Evolutionary conservation across 2,888 invertebrate genomes (phyloP).

Genomic region (Diaperis boleti): DNA sequence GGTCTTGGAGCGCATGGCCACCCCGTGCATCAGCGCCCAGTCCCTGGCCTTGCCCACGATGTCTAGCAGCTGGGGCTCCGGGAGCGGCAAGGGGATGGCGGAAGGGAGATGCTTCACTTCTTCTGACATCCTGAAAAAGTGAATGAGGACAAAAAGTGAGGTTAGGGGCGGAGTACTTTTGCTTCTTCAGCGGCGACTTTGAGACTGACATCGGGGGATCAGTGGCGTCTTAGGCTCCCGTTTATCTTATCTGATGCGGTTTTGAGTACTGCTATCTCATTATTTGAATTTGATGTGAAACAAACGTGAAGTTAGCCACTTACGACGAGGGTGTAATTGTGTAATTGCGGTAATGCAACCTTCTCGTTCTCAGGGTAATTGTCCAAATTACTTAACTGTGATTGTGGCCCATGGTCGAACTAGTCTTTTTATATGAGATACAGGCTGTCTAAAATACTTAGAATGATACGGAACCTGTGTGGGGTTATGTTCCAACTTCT

Average conservation of each 20-base stretch:
- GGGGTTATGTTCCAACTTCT: too few relatives aligned
- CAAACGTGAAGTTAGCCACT: conserved; percentile 14
- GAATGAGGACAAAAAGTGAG: neutral
- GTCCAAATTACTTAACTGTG: too few relatives aligned
- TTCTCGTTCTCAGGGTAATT: too few relatives aligned
- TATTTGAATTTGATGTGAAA: conserved; percentile 6
- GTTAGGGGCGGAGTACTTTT: neutral
- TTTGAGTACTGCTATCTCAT: neutral
- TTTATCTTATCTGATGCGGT: conserved; percentile 23
- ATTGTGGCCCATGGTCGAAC: too few relatives aligned
- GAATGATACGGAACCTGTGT: too few relatives aligned
- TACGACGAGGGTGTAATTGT: too few relatives aligned
- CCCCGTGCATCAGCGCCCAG: conserved; percentile 88
- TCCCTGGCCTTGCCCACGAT: conserved; percentile 82
- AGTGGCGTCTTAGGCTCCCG: neutral
- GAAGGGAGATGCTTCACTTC: conserved; percentile 66
- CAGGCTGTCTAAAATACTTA: too few relatives aligned
- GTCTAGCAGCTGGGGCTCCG: conserved; percentile 73
- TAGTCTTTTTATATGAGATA: too few relatives aligned
- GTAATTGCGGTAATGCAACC: too few relatives aligned
- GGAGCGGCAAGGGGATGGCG: conserved; percentile 77
- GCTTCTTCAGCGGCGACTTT: neutral
- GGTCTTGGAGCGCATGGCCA: conserved; percentile 80
- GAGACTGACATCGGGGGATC: conserved; percentile 1
- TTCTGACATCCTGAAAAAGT: conserved; percentile 31